These are phyloP conservation scores for Pogonognathellus flavescens DNA, from an alignment of 1,140 invertebrate genomes.

Conservation along the genomic window DNA sequence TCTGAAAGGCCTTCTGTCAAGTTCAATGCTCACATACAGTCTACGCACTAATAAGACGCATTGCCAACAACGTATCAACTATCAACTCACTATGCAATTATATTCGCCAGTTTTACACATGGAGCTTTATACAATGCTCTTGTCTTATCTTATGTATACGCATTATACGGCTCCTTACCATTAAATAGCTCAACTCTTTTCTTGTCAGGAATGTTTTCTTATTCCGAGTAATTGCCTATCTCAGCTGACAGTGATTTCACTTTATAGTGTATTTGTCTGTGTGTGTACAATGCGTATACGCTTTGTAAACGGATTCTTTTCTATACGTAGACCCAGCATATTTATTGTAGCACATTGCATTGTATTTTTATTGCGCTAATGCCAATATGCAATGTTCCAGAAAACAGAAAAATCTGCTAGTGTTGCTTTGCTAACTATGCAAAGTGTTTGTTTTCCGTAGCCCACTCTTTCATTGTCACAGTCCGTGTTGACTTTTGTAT, in stretches of 20 bases:
- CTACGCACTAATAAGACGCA: not conserved
- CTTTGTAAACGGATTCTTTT: not conserved
- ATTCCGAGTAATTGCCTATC: slow-evolving; percentile 28
- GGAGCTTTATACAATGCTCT: not conserved
- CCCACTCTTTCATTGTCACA: slow-evolving; percentile 7
- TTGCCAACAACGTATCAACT: not conserved
- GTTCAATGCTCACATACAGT: slow-evolving; percentile 26
- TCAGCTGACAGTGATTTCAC: not conserved
- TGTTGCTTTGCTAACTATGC: not conserved
- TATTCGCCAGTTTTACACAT: not conserved
- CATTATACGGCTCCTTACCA: slow-evolving; percentile 14
- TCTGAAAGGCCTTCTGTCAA: slow-evolving; percentile 35
- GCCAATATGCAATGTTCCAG: slow-evolving; percentile 1
- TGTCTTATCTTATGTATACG: not conserved
- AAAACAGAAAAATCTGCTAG: too few relatives aligned
- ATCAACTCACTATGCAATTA: slow-evolving; percentile 12
- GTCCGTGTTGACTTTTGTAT: not conserved
- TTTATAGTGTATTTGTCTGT: not conserved
- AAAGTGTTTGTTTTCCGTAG: not conserved
- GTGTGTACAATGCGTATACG: not conserved
- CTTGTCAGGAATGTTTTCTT: slow-evolving; percentile 31
- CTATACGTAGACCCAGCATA: not conserved
- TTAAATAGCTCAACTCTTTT: not conserved
- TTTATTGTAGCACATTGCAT: not conserved
- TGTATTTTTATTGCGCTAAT: not conserved